Percentiles rank a stretch among this genome's conserved stretches.
Conservation (phyloP, 2,797 vertebrate genomes). For the Chelidonichthys spinosus region DNA sequence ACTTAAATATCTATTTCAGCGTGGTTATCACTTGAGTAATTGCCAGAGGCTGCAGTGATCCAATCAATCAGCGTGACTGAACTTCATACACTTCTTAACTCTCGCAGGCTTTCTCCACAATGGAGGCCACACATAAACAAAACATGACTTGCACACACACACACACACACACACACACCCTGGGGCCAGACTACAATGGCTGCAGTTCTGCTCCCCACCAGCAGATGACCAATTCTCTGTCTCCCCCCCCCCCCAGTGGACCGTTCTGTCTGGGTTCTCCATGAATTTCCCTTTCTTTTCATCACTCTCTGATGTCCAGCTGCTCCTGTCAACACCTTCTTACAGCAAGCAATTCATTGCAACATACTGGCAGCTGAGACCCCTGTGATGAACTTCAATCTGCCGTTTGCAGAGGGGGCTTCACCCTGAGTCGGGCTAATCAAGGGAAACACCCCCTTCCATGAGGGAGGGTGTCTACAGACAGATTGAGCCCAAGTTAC, state of each 20-base stretch:
- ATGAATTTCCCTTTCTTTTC: constrained; percentile 96
- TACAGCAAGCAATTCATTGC: constrained; percentile 95
- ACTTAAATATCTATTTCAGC: constrained; percentile 58
- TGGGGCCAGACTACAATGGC: constrained; percentile 51
- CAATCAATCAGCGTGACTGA: constrained; percentile 63
- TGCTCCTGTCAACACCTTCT: constrained; percentile 99
- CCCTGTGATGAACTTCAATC: constrained; percentile 93
- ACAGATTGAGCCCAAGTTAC: constrained; percentile 87
- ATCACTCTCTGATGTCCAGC: constrained; percentile 96
- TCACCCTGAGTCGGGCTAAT: constrained; percentile 88
- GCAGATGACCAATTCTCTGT: constrained; percentile 79
- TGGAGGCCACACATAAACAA: constrained; percentile 56
- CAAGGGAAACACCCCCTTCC: constrained; percentile 88
- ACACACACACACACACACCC: constrained; percentile 44
- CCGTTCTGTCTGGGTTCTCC: constrained; percentile 89
- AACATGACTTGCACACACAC: constrained; percentile 32
- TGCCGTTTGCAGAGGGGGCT: constrained; percentile 88
- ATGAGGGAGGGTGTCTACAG: constrained; percentile 81
- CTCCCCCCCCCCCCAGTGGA: constrained; percentile 81
- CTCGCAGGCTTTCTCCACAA: constrained; percentile 35
- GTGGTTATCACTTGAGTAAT: constrained; percentile 53
- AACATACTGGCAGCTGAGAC: constrained; percentile 95
- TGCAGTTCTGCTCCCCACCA: constrained; percentile 81
- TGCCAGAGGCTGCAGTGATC: constrained; percentile 63
- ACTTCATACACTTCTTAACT: constrained; percentile 55